Percentiles rank a stretch among this genome's conserved stretches.
phyloP scores from a whole-genome alignment of 2,888 invertebrate species.

The Podabrus alpinus region DNA sequence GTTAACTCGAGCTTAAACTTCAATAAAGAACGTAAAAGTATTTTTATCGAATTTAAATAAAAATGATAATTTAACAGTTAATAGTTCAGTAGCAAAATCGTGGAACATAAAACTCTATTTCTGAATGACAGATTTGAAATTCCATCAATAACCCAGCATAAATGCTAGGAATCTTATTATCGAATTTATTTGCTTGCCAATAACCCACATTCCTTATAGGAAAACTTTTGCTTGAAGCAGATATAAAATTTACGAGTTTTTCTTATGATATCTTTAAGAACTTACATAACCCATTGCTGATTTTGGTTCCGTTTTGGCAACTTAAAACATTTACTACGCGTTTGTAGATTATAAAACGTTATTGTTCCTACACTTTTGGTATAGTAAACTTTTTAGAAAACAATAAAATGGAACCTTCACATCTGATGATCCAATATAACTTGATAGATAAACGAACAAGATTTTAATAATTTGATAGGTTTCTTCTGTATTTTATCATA shows the following conservation, averaged over 20 bases:
- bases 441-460: neutral
- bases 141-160: slow-evolving; percentile 23
- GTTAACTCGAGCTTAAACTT: neutral
- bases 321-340: slow-evolving; percentile 12
- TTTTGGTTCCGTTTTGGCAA: slow-evolving; percentile 19
- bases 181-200: slow-evolving; percentile 30
- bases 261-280: slow-evolving; percentile 23
- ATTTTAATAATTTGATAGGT: neutral
- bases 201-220: slow-evolving; percentile 26
- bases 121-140: slow-evolving; percentile 22
- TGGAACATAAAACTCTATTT: slow-evolving; percentile 17
- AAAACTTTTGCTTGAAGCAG: slow-evolving; percentile 25
- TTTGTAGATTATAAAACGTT: slow-evolving; percentile 15
- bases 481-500: neutral
- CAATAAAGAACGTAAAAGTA: neutral
- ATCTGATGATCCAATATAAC: neutral
- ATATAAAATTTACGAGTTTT: slow-evolving; percentile 29
- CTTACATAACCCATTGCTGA: slow-evolving; percentile 20
- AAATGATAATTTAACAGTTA: slow-evolving; percentile 9
- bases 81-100: slow-evolving; percentile 8
- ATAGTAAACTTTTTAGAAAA: neutral
- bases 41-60: slow-evolving; percentile 11
- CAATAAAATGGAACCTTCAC: neutral
- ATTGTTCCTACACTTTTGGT: neutral
- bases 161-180: slow-evolving; percentile 28